A percentile compares a stretch with the other conserved stretches of the same genome.
Evolutionary conservation across 1,140 invertebrate species (phyloP).

Genomic region (Papilio xuthus): DNA sequence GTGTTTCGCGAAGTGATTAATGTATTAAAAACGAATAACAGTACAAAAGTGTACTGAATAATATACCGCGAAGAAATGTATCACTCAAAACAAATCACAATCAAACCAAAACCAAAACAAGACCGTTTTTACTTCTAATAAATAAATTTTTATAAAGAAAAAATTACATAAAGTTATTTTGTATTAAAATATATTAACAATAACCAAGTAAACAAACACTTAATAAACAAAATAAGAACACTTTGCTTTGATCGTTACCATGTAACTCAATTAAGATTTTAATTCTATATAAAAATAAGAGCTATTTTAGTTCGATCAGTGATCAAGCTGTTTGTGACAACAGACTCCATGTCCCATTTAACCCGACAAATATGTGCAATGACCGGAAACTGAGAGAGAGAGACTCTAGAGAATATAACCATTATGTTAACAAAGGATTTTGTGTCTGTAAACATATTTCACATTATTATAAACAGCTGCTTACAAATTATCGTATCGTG

Average conservation of each 20-base stretch:
- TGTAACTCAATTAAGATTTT: not conserved
- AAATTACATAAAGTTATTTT: too few relatives aligned
- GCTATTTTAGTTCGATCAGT: not conserved
- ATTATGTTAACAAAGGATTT: slow-evolving; percentile 4
- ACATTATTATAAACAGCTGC: not conserved
- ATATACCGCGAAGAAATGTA: too few relatives aligned
- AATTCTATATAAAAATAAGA: slow-evolving; percentile 1
- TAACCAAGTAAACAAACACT: not conserved
- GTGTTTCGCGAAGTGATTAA: not conserved
- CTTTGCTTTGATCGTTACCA: slow-evolving; percentile 13
- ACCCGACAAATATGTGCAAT: slow-evolving; percentile 36
- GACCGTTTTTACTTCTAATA: too few relatives aligned
- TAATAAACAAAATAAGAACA: not conserved
- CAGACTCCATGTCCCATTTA: slow-evolving; percentile 43
- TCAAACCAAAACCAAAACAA: too few relatives aligned
- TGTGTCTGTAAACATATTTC: not conserved
- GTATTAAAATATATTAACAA: not conserved
- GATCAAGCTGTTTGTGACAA: slow-evolving; percentile 27
- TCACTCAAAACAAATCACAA: too few relatives aligned
- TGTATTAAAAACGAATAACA: too few relatives aligned
- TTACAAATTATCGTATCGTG: too few relatives aligned
- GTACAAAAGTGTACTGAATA: too few relatives aligned
- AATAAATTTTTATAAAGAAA: too few relatives aligned
- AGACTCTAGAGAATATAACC: slow-evolving; percentile 8
- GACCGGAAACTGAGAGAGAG: slow-evolving; percentile 43